Conservation (phyloP, 1,140 invertebrate genomes). For the Triops cancriformis region DNA sequence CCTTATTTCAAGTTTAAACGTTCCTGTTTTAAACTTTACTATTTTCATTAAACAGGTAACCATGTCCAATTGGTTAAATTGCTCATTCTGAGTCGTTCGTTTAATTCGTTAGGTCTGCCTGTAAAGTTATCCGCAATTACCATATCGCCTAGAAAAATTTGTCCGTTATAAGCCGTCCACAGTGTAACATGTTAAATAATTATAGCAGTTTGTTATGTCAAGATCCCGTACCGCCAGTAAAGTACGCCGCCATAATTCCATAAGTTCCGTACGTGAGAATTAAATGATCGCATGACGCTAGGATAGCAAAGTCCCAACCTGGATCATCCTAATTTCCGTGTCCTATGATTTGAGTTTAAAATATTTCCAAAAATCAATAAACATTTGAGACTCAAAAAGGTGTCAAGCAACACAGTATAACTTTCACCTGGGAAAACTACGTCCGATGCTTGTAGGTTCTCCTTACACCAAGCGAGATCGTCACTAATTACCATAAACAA, state of each 20-base stretch:
- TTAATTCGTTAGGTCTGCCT: constrained; percentile 13
- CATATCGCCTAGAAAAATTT: background rate
- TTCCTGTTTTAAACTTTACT: too few species aligned
- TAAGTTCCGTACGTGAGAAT: constrained; percentile 19
- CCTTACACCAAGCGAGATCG: background rate
- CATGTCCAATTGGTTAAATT: background rate
- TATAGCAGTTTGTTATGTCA: too few species aligned
- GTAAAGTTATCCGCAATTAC: constrained; percentile 22
- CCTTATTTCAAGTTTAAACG: too few species aligned
- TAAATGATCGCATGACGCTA: constrained; percentile 17
- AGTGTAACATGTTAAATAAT: too few species aligned
- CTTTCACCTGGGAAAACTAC: constrained; percentile 14
- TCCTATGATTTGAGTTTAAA: background rate
- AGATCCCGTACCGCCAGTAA: constrained; percentile 19
- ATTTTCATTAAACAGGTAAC: constrained; percentile 8
- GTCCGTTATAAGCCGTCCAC: too few species aligned
- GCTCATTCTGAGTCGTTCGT: constrained; percentile 4
- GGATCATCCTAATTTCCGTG: constrained; percentile 18
- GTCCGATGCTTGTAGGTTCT: background rate
- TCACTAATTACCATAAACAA: constrained; percentile 18
- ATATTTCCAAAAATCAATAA: too few species aligned
- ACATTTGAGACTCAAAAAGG: background rate
- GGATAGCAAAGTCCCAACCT: constrained; percentile 14
- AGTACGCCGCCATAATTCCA: constrained; percentile 15
- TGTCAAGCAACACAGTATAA: background rate